phyloP scores from a whole-genome alignment of 2,113 vertebrate genomes.

The Neoarius graeffei region DNA sequence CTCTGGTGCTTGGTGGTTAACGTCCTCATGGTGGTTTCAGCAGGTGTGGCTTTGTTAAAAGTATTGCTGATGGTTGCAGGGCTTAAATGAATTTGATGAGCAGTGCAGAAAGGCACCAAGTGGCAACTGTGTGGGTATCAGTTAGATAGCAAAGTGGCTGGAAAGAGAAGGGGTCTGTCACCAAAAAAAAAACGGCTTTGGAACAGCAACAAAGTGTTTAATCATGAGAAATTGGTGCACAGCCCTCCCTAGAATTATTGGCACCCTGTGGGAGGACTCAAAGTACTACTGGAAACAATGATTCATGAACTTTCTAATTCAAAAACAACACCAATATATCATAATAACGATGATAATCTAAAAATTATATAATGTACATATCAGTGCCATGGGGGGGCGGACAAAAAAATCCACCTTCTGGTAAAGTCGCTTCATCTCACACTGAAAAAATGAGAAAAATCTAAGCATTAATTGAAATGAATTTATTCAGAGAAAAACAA shows the following conservation, averaged over 20 bases:
- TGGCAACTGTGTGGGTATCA: constrained; percentile 58
- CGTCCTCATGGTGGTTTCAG: constrained; percentile 71
- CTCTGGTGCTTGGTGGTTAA: constrained; percentile 64
- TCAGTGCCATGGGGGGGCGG: no score
- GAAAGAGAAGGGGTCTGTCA: constrained; percentile 54
- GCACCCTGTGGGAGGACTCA: background rate
- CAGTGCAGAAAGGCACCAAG: constrained; percentile 45
- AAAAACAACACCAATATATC: no score
- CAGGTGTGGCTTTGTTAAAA: constrained; percentile 66
- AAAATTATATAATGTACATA: no score
- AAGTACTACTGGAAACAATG: background rate
- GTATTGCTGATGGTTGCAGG: constrained; percentile 30
- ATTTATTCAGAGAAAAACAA: no score
- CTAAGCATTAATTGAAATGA: no score
- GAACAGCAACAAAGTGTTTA: constrained; percentile 48
- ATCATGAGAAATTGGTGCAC: constrained; percentile 6
- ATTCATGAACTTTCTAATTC: no score
- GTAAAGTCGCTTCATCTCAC: no score
- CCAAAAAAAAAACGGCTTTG: constrained; percentile 27
- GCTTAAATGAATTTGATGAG: constrained; percentile 63
- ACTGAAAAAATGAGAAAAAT: no score
- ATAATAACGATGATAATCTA: no score
- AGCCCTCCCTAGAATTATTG: background rate
- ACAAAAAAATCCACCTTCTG: no score
- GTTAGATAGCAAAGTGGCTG: constrained; percentile 58